Base-by-base conservation (phyloP, 2,113 vertebrate genomes). In the Crotalus helleri region DNA sequence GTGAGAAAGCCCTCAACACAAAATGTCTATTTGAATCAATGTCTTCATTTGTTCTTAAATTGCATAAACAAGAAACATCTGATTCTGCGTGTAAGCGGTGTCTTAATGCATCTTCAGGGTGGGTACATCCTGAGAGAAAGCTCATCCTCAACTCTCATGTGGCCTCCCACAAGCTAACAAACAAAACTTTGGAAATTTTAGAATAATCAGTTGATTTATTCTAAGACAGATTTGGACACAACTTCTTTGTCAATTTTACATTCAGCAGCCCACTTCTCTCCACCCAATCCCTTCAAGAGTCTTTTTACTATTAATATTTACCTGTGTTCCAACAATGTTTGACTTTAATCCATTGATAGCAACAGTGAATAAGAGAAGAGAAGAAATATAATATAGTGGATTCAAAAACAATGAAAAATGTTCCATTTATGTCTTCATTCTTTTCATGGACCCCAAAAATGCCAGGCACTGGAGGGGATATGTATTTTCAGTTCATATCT, bases 11-110 rank as follows among this genome's bases (percentile, higher is more conserved):
- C 0, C 0, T 0, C 92, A 24, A 29, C 10, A 46, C 1, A 0
- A 0, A 9, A 90, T 94, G 10, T 54, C 91, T 93, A 57, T 9
- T 54, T 10, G 90, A 93, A 94, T 88, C 64, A 61, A 88, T 92
- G 93, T 15, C 3, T 91, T 90, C 69, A 87, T 55, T 87, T 85
- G 64, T 13, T 88, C 81, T 53, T 88, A 21, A 3, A 61, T 12
- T 86, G 89, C 91, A 53, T 23, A 94, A 24, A 15, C 1, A 85
- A 17, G 1, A 85, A 85, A 59, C 44, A 92, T 90, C 54, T 51
- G 7, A 51, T 24, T 85, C 44, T 49, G 29, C 10, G 5, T 58
- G 2, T n/a, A 7, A 53, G 54, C 58, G 24, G 88, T 26, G 54
- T 49, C 17, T 49, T 46, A 9, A 26, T 33, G 10, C 19, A 9